A percentile compares a stretch with the other conserved stretches of the same genome.
Evolutionary conservation across 2,888 invertebrate genomes (phyloP).

Genomic region (Elysia crispata): DNA sequence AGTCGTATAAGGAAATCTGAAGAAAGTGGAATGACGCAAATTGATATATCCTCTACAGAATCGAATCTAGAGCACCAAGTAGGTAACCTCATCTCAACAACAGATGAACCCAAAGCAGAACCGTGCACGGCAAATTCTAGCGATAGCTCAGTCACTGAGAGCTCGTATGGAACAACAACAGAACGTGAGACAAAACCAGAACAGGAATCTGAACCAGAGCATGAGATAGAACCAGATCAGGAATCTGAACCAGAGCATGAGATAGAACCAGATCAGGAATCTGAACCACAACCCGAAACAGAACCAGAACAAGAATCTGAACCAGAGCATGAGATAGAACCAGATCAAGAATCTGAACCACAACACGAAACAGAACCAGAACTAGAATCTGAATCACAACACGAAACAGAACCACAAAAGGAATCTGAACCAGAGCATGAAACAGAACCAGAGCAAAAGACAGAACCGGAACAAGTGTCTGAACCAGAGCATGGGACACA

Average conservation of each 20-base stretch:
- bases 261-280: slow-evolving; percentile 47
- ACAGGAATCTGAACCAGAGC: slow-evolving; percentile 15
- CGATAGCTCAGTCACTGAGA: too few species aligned
- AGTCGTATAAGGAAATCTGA: too few species aligned
- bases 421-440: slow-evolving; percentile 1
- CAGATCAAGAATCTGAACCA: not conserved
- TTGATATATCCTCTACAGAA: too few species aligned
- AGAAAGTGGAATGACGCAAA: too few species aligned
- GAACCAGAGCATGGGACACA: not conserved
- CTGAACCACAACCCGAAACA: slow-evolving; percentile 11
- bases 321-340: slow-evolving; percentile 32
- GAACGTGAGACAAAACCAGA: not conserved
- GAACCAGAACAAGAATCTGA: not conserved
- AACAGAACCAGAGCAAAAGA: not conserved
- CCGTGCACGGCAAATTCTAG: too few species aligned
- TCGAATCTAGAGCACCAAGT: too few species aligned
- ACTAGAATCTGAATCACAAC: not conserved
- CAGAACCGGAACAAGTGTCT: not conserved
- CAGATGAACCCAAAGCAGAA: too few species aligned
- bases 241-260: not conserved
- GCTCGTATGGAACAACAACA: not conserved
- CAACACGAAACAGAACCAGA: not conserved
- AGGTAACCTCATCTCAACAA: too few species aligned
- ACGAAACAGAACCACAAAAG: not conserved
- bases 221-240: not conserved